A percentile compares a stretch with the other conserved stretches of the same genome.
Evolutionary conservation across 2,797 vertebrate species (phyloP).

Genomic region (Hippopotamyrus pictus): DNA sequence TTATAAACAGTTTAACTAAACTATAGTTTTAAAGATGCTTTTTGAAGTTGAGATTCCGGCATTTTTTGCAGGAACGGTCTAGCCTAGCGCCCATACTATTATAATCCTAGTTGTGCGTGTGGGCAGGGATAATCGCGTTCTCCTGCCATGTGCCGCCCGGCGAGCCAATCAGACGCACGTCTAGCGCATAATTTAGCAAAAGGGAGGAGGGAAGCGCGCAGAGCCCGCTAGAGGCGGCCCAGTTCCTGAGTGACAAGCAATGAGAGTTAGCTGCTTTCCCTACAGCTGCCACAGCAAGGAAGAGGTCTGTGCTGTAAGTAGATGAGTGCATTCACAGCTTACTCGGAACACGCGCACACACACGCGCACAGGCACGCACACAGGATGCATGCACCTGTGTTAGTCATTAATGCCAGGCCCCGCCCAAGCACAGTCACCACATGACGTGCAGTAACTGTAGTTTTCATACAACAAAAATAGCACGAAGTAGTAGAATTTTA

Average conservation of each 20-base stretch:
- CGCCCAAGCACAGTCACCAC: not conserved
- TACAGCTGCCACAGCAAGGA: conserved; percentile 8
- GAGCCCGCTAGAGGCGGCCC: conserved; percentile 14
- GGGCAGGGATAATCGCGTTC: conserved; percentile 6
- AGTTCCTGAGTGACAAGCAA: conserved; percentile 22
- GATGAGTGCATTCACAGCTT: conserved; percentile 16
- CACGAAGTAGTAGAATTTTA: not conserved
- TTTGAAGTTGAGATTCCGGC: not conserved
- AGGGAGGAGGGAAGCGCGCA: not conserved
- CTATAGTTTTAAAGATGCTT: not conserved
- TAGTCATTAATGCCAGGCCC: conserved; percentile 1
- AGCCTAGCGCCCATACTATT: not conserved
- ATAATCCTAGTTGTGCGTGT: not conserved
- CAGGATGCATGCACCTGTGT: conserved; percentile 1
- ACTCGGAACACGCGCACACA: conserved; percentile 10
- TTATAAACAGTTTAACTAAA: not conserved
- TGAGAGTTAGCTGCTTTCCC: conserved; percentile 10
- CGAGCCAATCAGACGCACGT: conserved; percentile 18
- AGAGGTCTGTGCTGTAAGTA: conserved; percentile 22
- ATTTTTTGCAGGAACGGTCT: not conserved
- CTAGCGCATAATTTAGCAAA: conserved; percentile 11
- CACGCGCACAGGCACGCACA: not conserved
- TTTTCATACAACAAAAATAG: not conserved
- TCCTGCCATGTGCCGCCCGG: not conserved
- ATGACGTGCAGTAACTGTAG: not conserved